phyloP scores from a whole-genome alignment of 2,888 invertebrate genomes.

The Dynastes grantii region DNA sequence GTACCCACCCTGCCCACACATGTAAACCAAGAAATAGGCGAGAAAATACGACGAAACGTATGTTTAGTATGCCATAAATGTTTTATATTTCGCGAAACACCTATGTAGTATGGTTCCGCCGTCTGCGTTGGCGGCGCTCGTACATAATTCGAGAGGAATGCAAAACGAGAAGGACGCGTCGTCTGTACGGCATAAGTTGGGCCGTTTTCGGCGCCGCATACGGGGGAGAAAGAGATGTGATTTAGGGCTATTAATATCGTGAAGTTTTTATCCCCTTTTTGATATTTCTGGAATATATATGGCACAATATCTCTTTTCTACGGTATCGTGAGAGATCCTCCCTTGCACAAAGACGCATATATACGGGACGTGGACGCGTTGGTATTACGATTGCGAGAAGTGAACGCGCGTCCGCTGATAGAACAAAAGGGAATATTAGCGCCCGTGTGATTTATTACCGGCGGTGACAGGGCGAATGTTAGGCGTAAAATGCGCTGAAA shows the following conservation, averaged over 20 bases:
- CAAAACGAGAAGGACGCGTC: constrained; percentile 18
- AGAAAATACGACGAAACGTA: constrained; percentile 38
- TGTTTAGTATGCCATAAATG: constrained; percentile 47
- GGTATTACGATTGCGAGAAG: constrained; percentile 7
- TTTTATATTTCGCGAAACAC: constrained; percentile 41
- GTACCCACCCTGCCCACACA: constrained; percentile 1
- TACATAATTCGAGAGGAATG: constrained; percentile 35
- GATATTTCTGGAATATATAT: constrained; percentile 52
- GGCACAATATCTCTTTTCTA: constrained; percentile 26
- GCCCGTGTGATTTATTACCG: constrained; percentile 63
- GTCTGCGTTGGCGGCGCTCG: background rate
- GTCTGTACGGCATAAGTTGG: constrained; percentile 17
- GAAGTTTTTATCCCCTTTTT: constrained; percentile 50
- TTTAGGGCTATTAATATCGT: constrained; percentile 50
- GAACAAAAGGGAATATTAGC: constrained; percentile 62
- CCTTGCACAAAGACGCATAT: constrained; percentile 17
- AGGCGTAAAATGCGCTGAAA: constrained; percentile 63
- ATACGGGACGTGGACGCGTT: background rate
- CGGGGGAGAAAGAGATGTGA: constrained; percentile 36
- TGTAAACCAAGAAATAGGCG: constrained; percentile 37
- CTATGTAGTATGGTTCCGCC: constrained; percentile 10
- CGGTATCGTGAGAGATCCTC: constrained; percentile 47
- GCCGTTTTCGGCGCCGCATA: background rate
- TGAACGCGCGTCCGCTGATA: constrained; percentile 52
- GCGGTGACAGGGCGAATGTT: constrained; percentile 64